phyloP scores from a whole-genome alignment of 2,113 vertebrate genomes.

The Myotis lucifugus region DNA sequence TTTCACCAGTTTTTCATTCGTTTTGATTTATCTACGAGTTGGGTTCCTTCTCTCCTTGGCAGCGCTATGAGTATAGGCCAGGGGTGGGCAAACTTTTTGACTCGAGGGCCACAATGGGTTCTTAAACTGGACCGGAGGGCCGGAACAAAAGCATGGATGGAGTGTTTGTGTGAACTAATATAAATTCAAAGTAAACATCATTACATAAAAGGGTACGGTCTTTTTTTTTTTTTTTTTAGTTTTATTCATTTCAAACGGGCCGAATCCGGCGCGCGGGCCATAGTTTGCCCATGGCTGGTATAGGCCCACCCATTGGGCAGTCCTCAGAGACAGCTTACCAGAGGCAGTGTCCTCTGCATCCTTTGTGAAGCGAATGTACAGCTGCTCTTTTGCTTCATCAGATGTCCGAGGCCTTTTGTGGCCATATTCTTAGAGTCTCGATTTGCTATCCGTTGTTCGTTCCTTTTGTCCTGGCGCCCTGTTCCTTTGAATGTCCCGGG shows the following conservation, averaged over 20 bases:
- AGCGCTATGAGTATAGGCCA: background rate
- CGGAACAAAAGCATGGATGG: too few species aligned
- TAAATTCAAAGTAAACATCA: too few species aligned
- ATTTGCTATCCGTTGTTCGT: background rate
- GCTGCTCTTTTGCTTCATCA: background rate
- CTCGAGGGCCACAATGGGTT: too few species aligned
- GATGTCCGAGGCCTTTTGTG: background rate
- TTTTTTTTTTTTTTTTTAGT: too few species aligned
- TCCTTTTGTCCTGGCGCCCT: conserved; percentile 44
- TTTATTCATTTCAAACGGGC: too few species aligned
- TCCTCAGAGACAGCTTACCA: background rate
- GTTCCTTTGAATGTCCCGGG: background rate
- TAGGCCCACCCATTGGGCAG: background rate
- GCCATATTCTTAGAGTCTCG: conserved; percentile 42
- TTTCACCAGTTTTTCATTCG: background rate
- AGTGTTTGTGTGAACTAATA: too few species aligned
- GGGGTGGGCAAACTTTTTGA: too few species aligned
- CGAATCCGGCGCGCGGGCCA: too few species aligned
- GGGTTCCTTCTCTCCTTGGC: background rate
- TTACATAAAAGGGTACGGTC: too few species aligned
- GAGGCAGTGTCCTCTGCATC: background rate
- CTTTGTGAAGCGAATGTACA: background rate
- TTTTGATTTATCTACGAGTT: conserved; percentile 26
- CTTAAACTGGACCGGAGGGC: too few species aligned
- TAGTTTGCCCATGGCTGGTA: too few species aligned